These are phyloP conservation scores for Lagenorhynchus albirostris DNA, from an alignment of 2,113 vertebrate species.

Conservation along the genomic window DNA sequence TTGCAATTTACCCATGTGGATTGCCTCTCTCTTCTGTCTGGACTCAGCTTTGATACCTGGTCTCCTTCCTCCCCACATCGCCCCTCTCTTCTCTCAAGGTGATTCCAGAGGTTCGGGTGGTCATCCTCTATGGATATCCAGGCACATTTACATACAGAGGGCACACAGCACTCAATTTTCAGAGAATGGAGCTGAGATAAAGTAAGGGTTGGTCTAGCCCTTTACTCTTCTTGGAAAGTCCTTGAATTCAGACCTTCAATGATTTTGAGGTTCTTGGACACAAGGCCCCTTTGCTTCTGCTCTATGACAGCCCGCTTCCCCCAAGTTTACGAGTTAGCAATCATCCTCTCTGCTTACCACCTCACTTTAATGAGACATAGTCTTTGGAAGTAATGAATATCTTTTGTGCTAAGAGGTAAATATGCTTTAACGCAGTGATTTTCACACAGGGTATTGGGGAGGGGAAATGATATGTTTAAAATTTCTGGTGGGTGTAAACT, in stretches of 20 bases:
- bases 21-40: background rate
- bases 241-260: background rate
- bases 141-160: background rate
- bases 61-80: background rate
- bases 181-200: background rate
- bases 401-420: background rate
- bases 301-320: background rate
- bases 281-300: background rate
- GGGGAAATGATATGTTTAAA: background rate
- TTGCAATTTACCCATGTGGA: background rate
- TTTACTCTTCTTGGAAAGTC: background rate
- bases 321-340: background rate
- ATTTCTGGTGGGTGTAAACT: background rate
- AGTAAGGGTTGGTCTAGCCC: background rate
- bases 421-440: background rate
- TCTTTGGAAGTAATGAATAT: background rate
- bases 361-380: background rate
- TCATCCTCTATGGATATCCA: too few relatives aligned
- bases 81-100: background rate
- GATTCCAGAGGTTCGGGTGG: background rate
- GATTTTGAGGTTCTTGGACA: background rate
- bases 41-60: background rate
- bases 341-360: background rate
- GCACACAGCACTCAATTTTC: background rate
- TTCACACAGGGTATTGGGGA: background rate